Conservation (phyloP, 2,113 vertebrate genomes). For the Himantopus leucocephalus region DNA sequence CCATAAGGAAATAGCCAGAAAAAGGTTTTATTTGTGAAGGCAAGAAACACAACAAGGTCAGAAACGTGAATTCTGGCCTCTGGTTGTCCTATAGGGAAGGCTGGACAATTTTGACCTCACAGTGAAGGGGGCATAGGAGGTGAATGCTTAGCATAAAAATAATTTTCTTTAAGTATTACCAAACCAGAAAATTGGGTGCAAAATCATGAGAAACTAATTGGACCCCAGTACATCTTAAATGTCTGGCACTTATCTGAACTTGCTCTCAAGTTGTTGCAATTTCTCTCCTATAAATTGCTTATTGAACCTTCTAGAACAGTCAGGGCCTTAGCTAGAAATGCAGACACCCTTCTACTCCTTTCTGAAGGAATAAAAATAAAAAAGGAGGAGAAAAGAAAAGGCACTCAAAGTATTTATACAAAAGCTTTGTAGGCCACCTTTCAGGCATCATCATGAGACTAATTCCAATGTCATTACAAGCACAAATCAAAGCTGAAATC, state of each 20-base stretch:
- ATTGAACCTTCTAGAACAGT: background rate
- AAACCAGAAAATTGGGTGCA: background rate
- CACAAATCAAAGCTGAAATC: background rate
- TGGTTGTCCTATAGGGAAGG: background rate
- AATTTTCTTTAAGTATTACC: background rate
- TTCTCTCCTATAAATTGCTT: background rate
- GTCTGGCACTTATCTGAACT: background rate
- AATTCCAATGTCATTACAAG: background rate
- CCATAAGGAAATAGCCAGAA: background rate
- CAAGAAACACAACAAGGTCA: background rate
- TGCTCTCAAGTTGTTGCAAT: background rate
- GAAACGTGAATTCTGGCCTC: background rate
- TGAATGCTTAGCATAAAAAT: background rate
- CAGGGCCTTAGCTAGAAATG: background rate
- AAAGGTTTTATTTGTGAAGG: background rate
- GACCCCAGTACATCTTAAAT: background rate
- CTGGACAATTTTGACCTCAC: background rate
- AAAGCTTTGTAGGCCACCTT: background rate
- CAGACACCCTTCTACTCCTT: background rate
- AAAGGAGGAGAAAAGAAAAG: background rate
- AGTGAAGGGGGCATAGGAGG: background rate
- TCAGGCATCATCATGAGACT: background rate
- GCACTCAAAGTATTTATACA: background rate
- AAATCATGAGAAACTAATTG: background rate
- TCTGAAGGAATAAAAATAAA: background rate